Base-by-base conservation (phyloP, 2,113 vertebrate species). In the Emydocephalus ijimae region DNA sequence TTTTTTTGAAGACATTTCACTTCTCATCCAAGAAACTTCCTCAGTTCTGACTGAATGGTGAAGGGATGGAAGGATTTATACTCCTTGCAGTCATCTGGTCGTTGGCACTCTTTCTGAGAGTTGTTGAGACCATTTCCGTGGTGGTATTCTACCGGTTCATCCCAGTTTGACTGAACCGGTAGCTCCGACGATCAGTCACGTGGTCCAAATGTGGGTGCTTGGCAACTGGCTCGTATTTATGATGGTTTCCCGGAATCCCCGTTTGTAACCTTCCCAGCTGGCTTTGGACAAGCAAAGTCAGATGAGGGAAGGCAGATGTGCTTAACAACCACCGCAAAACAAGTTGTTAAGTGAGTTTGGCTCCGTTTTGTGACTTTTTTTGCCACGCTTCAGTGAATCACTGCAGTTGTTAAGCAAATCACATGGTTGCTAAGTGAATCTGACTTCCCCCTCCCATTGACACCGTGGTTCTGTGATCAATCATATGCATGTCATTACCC, bases 391-490 rank as follows among this genome's bases (percentile, higher is more conserved):
- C 26, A 1, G 59, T 3, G 3, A 61, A 61, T 11, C 9, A 11
- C 10, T 26, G 9, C 24, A 61, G 24, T 29, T 26, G 3, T 61
- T 61, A 29, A 61, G 9, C 3, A 0, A 61, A 29, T 11, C 9
- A 11, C 4, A 1, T 3, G 57, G 57, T 61, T 61, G 59, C 1
- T 61, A 11, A 29, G 3, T 1, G 3, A 29, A 61, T 61, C 59
- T 61, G 24, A 10, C 9, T 29, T 8, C 7, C 48, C 48, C 9
- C 57, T 1, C 59, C 59, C 3, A 1, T 26, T 61, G 56, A 29
- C 0, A 0, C 10, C 59, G 1, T 4, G 3, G 59, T 3, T 61
- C 3, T 18, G n/a, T 14, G 14, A 1, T 15, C 26, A 5, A 1
- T 15, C 26, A 5, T 74, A 23, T 85, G 64, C 14, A 18, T 34